phyloP scores from a whole-genome alignment of 2,113 vertebrate genomes.

The Chaetodon auriga region DNA sequence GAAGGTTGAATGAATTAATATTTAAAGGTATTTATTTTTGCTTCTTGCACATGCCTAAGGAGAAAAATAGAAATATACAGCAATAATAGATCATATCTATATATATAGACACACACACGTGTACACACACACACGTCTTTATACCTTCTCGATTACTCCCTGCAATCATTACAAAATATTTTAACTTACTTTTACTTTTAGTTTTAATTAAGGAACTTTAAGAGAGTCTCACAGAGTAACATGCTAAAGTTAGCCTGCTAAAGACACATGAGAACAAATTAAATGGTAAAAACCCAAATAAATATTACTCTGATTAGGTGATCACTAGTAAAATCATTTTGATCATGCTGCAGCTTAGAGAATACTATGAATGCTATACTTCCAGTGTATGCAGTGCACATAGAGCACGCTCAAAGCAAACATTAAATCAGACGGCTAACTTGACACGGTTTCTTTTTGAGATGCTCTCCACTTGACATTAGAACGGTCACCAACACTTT shows the following conservation, averaged over 20 bases:
- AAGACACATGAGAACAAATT: neutral
- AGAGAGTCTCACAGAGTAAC: neutral
- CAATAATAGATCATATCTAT: no score
- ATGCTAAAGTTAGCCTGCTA: neutral
- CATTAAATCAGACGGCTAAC: conserved; percentile 8
- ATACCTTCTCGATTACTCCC: no score
- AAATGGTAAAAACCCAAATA: neutral
- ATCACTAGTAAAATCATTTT: neutral
- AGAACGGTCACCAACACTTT: neutral
- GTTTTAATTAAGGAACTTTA: no score
- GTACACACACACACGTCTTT: no score
- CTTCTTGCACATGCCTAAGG: no score
- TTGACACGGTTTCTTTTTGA: neutral
- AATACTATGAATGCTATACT: neutral
- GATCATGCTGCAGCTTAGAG: neutral
- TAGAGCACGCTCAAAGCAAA: neutral
- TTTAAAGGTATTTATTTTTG: no score
- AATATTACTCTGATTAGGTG: neutral
- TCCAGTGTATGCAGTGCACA: neutral
- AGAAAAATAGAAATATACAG: no score
- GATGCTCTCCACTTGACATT: conserved; percentile 10
- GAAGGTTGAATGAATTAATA: no score
- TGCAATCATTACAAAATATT: no score
- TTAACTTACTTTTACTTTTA: no score
- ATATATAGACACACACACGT: no score